These are phyloP conservation scores for Clostera curtula DNA, from an alignment of 2,888 invertebrate genomes.

Conservation along the genomic window DNA sequence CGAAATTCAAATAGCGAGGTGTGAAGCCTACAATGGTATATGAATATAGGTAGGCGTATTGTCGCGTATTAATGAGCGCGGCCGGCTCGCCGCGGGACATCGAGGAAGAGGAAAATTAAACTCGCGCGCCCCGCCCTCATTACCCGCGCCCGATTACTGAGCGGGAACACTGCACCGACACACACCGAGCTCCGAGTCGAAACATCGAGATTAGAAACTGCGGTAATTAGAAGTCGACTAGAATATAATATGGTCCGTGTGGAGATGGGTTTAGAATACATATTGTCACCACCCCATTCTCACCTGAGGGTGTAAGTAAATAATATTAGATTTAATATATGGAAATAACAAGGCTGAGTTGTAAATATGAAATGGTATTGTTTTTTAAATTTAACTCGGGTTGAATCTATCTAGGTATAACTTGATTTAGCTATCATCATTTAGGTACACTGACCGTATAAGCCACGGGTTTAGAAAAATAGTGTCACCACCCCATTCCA, in stretches of 20 bases:
- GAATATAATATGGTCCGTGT: no score
- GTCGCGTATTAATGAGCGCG: constrained; percentile 65
- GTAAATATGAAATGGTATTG: no score
- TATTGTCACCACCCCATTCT: no score
- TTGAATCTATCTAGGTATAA: not conserved
- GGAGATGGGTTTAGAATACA: no score
- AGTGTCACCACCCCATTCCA: no score
- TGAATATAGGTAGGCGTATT: no score
- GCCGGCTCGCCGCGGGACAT: constrained; percentile 54
- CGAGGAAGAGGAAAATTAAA: constrained; percentile 75
- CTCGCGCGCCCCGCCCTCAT: constrained; percentile 69
- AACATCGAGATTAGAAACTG: constrained; percentile 36
- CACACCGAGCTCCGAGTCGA: constrained; percentile 30
- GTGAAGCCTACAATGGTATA: constrained; percentile 31
- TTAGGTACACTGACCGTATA: no score
- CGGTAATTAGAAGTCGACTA: constrained; percentile 24
- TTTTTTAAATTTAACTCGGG: constrained; percentile 8
- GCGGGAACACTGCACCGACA: constrained; percentile 46
- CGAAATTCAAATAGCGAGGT: constrained; percentile 67
- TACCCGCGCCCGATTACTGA: constrained; percentile 64
- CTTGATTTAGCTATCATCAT: no score
- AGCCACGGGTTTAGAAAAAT: no score
- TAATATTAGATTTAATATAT: no score
- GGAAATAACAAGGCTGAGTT: no score
- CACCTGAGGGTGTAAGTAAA: no score